Percentiles rank a stretch among this genome's conserved stretches.
Evolutionary conservation across 2,797 vertebrate species (phyloP).

Genomic region (Cossypha niveicapilla): DNA sequence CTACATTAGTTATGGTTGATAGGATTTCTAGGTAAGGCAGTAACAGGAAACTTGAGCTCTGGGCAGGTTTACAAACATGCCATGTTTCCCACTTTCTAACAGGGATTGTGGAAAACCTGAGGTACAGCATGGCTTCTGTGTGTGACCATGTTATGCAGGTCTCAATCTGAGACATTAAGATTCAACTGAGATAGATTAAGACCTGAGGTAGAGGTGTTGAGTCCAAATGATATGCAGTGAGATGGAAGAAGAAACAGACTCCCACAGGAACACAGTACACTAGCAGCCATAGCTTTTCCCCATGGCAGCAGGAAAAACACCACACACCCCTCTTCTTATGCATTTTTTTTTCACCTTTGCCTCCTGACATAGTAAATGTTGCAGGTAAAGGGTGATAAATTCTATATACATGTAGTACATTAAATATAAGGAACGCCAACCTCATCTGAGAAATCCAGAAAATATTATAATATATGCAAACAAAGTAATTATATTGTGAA

Average conservation of each 20-base stretch:
- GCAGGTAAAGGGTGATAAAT: neutral
- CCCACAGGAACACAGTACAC: neutral
- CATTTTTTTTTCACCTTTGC: neutral
- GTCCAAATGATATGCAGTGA: neutral
- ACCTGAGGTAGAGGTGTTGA: neutral
- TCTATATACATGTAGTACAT: neutral
- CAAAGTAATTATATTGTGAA: neutral
- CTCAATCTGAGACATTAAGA: too few relatives aligned
- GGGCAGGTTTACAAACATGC: neutral
- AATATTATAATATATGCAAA: neutral
- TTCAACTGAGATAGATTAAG: neutral
- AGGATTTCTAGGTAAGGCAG: neutral
- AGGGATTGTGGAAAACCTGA: neutral
- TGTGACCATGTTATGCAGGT: neutral
- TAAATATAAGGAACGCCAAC: neutral
- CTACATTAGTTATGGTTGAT: neutral
- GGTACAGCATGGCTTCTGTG: neutral
- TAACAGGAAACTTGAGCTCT: neutral
- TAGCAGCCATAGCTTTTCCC: neutral
- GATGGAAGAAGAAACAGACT: neutral
- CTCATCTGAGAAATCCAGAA: neutral
- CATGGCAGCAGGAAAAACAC: neutral
- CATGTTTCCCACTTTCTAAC: neutral
- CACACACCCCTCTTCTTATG: neutral
- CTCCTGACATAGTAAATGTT: neutral